These are phyloP conservation scores for Diplosoma virens DNA, from an alignment of 23 tunicate species.

Conservation along the genomic window DNA sequence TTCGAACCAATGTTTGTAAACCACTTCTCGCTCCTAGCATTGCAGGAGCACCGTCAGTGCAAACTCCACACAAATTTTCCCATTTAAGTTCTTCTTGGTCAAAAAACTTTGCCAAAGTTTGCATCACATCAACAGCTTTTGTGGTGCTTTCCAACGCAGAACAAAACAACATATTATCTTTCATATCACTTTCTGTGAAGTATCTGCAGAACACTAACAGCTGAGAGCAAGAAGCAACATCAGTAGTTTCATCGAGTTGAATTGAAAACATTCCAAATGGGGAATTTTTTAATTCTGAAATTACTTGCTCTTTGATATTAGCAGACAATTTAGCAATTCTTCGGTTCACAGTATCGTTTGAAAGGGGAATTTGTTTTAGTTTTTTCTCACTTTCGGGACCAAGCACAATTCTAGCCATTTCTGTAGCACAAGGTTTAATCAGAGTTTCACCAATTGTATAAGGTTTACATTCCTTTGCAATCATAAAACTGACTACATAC, in stretches of 20 bases:
- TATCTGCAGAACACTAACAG: too few species aligned
- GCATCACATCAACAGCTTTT: slow-evolving; percentile 37
- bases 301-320: too few species aligned
- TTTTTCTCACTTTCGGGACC: slow-evolving; percentile 25
- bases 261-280: slow-evolving; percentile 34
- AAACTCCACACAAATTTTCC: too few species aligned
- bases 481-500: too few species aligned
- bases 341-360: slow-evolving; percentile 34
- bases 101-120: too few species aligned
- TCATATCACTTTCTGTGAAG: too few species aligned
- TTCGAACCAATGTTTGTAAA: slow-evolving; percentile 31
- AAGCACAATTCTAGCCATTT: slow-evolving; percentile 16
- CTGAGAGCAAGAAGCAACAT: slow-evolving; percentile 35
- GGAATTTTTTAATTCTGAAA: slow-evolving; percentile 20
- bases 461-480: too few species aligned
- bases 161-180: slow-evolving; percentile 38
- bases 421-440: too few species aligned
- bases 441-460: too few species aligned
- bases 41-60: too few species aligned
- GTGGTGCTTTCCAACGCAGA: slow-evolving; percentile 21
- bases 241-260: slow-evolving; percentile 44
- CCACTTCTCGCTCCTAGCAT: too few species aligned
- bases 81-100: slow-evolving; percentile 21
- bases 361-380: slow-evolving; percentile 15
- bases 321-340: too few species aligned